phyloP scores from a whole-genome alignment of 2,113 vertebrate species.

The Heterotilapia buettikoferi region DNA sequence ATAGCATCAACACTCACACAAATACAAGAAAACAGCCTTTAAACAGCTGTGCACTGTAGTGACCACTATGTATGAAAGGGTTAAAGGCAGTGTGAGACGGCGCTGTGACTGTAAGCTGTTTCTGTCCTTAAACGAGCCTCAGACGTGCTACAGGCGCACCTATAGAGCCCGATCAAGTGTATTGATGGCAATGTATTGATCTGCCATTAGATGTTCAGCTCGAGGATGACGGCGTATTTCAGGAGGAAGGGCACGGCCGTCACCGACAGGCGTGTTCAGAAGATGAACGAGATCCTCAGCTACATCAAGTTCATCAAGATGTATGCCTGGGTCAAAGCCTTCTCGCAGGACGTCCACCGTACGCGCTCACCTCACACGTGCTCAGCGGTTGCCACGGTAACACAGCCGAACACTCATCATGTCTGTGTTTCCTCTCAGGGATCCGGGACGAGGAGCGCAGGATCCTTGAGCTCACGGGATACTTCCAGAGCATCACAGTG shows the following conservation, averaged over 20 bases:
- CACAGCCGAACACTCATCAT: background rate
- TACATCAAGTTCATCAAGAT: slow-evolving; percentile 96
- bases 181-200: background rate
- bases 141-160: background rate
- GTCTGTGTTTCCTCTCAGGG: slow-evolving; percentile 55
- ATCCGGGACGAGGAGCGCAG: slow-evolving; percentile 82
- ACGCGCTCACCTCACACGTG: slow-evolving; percentile 41
- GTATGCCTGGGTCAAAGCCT: slow-evolving; percentile 93
- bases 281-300: slow-evolving; percentile 93
- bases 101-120: background rate
- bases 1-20: background rate
- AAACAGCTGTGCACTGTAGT: background rate
- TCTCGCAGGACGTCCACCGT: slow-evolving; percentile 86
- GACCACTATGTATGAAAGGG: background rate
- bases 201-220: slow-evolving; percentile 84
- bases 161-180: background rate
- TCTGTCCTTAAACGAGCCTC: background rate
- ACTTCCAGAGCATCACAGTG: slow-evolving; percentile 92
- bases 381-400: background rate
- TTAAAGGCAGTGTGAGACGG: background rate
- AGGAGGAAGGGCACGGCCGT: slow-evolving; percentile 82
- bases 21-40: background rate
- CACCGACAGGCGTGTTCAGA: slow-evolving; percentile 89
- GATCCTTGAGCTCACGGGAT: slow-evolving; percentile 83
- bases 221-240: slow-evolving; percentile 87